phyloP scores from a whole-genome alignment of 2,888 invertebrate species.

The Hydroisotoma schaefferi region DNA sequence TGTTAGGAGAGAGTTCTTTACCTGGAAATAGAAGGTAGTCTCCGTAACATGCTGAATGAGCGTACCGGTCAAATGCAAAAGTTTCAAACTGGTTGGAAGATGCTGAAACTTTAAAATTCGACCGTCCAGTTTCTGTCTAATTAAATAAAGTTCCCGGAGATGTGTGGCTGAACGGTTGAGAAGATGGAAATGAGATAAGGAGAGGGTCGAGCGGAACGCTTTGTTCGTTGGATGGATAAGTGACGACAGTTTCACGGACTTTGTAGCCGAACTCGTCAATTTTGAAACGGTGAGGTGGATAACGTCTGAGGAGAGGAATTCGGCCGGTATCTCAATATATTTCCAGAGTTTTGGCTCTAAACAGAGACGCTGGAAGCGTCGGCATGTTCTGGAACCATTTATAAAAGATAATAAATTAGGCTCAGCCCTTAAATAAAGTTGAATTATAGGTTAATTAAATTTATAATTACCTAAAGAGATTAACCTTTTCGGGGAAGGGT shows the following conservation, averaged over 20 bases:
- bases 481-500: conserved; percentile 31
- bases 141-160: conserved; percentile 37
- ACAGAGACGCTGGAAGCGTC: conserved; percentile 34
- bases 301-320: conserved; percentile 31
- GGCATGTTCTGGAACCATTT: conserved; percentile 33
- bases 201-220: conserved; percentile 38
- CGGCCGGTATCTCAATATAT: conserved; percentile 32
- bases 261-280: neutral
- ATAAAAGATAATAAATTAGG: neutral
- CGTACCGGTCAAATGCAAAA: conserved; percentile 41
- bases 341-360: conserved; percentile 24
- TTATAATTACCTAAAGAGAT: conserved; percentile 29
- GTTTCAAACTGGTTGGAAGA: conserved; percentile 37
- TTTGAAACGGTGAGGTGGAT: neutral
- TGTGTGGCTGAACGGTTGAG: neutral
- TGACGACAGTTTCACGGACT: neutral
- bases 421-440: neutral
- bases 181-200: conserved; percentile 28
- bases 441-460: neutral
- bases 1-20: neutral
- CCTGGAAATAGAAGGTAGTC: conserved; percentile 37
- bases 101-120: conserved; percentile 29
- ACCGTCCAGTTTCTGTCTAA: conserved; percentile 39
- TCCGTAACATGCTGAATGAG: conserved; percentile 35
- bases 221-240: conserved; percentile 27